Percentiles rank a stretch among this genome's conserved stretches.
Conservation (phyloP, 2,888 invertebrate species). For the Mesorhabditis sp. region DNA sequence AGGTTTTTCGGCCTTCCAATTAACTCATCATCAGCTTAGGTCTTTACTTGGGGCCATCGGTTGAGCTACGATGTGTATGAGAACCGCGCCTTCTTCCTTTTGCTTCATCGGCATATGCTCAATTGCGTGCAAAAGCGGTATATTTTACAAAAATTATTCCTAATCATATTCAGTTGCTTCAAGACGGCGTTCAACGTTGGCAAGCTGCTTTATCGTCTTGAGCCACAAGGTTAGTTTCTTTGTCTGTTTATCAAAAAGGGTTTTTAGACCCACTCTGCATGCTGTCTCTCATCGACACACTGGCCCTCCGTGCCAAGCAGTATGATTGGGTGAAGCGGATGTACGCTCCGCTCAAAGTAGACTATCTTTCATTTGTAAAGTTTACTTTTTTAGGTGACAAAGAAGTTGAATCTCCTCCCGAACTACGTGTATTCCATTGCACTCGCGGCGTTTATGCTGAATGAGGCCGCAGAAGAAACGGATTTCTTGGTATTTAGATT, state of each 20-base stretch:
- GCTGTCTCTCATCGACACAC: conserved; percentile 76
- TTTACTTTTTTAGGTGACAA: conserved; percentile 58
- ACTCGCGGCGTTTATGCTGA: conserved; percentile 66
- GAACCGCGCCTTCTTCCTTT: conserved; percentile 76
- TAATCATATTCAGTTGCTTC: conserved; percentile 58
- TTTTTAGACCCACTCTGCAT: conserved; percentile 70
- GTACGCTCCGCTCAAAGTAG: conserved; percentile 62
- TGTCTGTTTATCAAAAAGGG: too few relatives aligned
- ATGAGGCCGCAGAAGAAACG: conserved; percentile 41
- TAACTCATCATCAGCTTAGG: conserved; percentile 65
- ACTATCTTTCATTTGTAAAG: conserved; percentile 9
- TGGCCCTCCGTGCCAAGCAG: conserved; percentile 73
- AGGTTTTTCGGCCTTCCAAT: conserved; percentile 64
- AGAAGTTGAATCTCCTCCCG: conserved; percentile 77
- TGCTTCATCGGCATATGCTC: conserved; percentile 75
- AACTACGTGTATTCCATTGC: conserved; percentile 81
- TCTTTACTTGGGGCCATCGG: conserved; percentile 61
- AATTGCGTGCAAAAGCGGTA: conserved; percentile 67
- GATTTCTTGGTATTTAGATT: conserved; percentile 7
- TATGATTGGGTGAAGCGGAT: conserved; percentile 70
- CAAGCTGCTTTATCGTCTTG: conserved; percentile 75
- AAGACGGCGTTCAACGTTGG: conserved; percentile 79
- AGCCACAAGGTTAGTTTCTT: conserved; percentile 65
- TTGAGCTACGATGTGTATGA: conserved; percentile 77
- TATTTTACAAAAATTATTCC: not conserved